Percentiles rank a stretch among this genome's conserved stretches.
These are phyloP conservation scores for Thereva nobilitata DNA, from an alignment of 2,888 invertebrate genomes.

Conservation along the genomic window DNA sequence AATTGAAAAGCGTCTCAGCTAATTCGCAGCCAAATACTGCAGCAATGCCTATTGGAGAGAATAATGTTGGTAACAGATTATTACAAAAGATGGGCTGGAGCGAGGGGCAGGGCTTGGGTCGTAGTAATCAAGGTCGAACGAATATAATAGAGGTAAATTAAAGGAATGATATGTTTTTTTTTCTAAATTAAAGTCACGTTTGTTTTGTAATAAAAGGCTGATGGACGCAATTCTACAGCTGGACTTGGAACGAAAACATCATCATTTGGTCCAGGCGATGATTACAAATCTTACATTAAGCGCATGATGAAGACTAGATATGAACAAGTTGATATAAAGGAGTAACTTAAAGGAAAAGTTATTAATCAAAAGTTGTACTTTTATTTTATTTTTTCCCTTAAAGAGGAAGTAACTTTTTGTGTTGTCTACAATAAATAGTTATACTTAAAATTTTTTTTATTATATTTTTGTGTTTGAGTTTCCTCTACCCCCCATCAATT, in stretches of 20 bases:
- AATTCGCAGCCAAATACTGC: slow-evolving; percentile 55
- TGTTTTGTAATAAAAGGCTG: slow-evolving; percentile 47
- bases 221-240: slow-evolving; percentile 68
- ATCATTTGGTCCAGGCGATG: slow-evolving; percentile 53
- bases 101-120: slow-evolving; percentile 94
- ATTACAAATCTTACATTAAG: slow-evolving; percentile 58
- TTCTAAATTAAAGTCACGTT: background rate
- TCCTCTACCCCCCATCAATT: no score
- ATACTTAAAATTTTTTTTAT: background rate
- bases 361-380: no score
- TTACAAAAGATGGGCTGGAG: slow-evolving; percentile 99
- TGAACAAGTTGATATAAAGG: slow-evolving; percentile 52
- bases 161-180: background rate
- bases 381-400: background rate
- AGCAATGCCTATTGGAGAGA: slow-evolving; percentile 68
- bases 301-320: slow-evolving; percentile 59
- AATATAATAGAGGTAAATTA: slow-evolving; percentile 81
- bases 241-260: slow-evolving; percentile 79
- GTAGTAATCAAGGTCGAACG: slow-evolving; percentile 88
- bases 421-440: background rate
- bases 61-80: slow-evolving; percentile 92
- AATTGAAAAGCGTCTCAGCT: slow-evolving; percentile 57
- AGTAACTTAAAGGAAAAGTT: slow-evolving; percentile 13
- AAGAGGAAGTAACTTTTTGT: background rate
- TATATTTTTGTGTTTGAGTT: background rate